phyloP scores from a whole-genome alignment of 1,140 invertebrate species.

The Octopus sinensis region DNA sequence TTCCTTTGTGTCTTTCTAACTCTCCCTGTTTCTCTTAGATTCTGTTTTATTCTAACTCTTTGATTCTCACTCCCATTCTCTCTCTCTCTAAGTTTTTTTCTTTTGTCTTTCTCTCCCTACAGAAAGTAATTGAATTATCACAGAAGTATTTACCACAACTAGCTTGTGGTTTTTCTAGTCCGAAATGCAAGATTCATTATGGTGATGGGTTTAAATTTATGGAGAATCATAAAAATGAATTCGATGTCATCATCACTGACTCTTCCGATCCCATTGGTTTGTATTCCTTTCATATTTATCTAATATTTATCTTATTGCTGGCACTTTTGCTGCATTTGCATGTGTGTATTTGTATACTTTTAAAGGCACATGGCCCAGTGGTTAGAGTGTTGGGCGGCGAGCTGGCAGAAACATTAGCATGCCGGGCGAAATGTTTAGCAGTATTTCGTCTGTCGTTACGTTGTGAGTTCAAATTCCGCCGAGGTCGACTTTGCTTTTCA shows the following conservation, averaged over 20 bases:
- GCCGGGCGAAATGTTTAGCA: too few species aligned
- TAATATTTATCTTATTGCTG: background rate
- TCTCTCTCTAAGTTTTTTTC: constrained; percentile 8
- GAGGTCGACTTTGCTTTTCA: too few species aligned
- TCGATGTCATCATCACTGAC: constrained; percentile 98
- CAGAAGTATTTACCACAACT: constrained; percentile 88
- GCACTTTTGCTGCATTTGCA: too few species aligned
- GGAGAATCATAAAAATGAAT: constrained; percentile 78
- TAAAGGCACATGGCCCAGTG: too few species aligned
- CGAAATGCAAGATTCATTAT: constrained; percentile 80
- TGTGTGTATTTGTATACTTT: too few species aligned
- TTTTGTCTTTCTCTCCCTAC: constrained; percentile 18
- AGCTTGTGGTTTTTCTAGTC: constrained; percentile 78
- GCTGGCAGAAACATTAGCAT: too few species aligned
- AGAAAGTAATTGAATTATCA: constrained; percentile 83
- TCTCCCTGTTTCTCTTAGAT: background rate
- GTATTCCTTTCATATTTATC: constrained; percentile 9
- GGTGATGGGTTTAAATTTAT: constrained; percentile 95
- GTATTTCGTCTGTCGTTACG: too few species aligned
- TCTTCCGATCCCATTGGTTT: constrained; percentile 90
- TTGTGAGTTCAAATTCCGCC: too few species aligned
- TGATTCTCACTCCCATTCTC: background rate
- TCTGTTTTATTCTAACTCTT: background rate
- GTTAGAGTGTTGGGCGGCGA: too few species aligned
- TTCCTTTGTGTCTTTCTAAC: too few species aligned